Evolutionary conservation across 2,888 invertebrate species (phyloP).

Genomic region (Andrena praecox): DNA sequence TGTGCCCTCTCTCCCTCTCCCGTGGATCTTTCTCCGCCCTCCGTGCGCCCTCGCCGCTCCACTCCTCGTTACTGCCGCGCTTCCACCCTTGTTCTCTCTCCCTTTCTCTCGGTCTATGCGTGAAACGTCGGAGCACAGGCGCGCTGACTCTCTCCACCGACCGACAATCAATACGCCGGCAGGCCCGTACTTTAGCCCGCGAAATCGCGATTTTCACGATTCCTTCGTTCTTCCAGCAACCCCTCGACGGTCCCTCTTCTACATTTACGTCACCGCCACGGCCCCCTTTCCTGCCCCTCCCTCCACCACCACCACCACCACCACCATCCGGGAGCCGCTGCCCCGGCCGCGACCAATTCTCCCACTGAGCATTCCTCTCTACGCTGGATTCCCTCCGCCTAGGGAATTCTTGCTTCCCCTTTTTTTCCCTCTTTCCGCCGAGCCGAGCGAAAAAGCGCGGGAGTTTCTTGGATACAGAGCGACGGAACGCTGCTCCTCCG

Average conservation of each 20-base stretch:
- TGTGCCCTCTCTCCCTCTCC: conserved; percentile 27
- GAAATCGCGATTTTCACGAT: conserved; percentile 79
- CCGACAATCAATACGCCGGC: conserved; percentile 83
- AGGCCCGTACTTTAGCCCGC: conserved; percentile 80
- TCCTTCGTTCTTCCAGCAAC: conserved; percentile 52
- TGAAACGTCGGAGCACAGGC: conserved; percentile 67
- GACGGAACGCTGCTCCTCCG: not conserved
- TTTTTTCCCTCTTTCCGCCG: conserved; percentile 8
- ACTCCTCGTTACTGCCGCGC: conserved; percentile 50
- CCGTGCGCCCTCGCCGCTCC: conserved; percentile 41
- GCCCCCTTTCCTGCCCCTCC: conserved; percentile 4
- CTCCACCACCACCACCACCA: not conserved
- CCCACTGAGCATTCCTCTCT: not conserved
- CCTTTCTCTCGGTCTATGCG: conserved; percentile 51
- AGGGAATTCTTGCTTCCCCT: conserved; percentile 26
- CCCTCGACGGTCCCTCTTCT: conserved; percentile 24
- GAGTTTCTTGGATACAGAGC: conserved; percentile 46
- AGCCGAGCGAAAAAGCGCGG: conserved; percentile 62
- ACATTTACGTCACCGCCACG: not conserved
- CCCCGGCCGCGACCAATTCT: not conserved
- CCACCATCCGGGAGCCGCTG: not conserved
- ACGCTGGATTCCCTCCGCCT: not conserved
- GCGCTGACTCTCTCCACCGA: conserved; percentile 65
- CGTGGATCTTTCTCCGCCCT: conserved; percentile 56
- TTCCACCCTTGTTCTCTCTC: conserved; percentile 29